A percentile compares a stretch with the other conserved stretches of the same genome.
Evolutionary conservation across 2,888 invertebrate genomes (phyloP).

Genomic region (Dasypolia templi): DNA sequence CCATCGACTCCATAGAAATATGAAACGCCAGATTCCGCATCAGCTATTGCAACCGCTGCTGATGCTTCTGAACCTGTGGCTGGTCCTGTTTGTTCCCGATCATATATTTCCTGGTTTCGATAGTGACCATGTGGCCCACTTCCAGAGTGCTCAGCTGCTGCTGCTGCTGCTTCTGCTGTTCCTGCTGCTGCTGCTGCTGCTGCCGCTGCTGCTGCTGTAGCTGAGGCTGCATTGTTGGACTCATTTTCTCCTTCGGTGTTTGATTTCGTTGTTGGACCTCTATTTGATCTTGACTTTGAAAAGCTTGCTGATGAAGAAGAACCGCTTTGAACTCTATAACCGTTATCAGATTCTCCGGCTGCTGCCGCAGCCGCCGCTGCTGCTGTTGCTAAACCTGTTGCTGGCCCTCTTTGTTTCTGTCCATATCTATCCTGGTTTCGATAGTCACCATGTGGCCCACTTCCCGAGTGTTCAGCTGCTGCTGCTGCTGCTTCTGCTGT

Average conservation of each 20-base stretch:
- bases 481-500: background rate
- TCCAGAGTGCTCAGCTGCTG: background rate
- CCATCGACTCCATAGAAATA: no score
- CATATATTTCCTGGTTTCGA: accelerated
- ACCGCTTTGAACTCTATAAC: no score
- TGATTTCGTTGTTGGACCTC: no score
- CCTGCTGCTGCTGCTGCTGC: no score
- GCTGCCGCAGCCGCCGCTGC: background rate
- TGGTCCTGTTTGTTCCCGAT: background rate
- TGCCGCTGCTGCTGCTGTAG: no score
- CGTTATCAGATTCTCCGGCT: background rate
- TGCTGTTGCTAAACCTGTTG: background rate
- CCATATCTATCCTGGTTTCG: accelerated
- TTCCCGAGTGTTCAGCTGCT: background rate
- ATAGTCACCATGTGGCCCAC: background rate
- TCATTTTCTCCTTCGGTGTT: no score
- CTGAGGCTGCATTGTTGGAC: no score
- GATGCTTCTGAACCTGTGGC: background rate
- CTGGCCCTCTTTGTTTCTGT: background rate
- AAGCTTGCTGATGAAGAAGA: no score
- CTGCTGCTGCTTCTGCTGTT: no score
- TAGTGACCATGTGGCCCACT: accelerated
- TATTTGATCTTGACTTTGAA: background rate
- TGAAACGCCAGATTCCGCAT: no score
- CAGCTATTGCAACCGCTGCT: background rate